A percentile compares a stretch with the other conserved stretches of the same genome.
phyloP scores from a whole-genome alignment of 2,113 vertebrate species.

The Otocyon megalotis region DNA sequence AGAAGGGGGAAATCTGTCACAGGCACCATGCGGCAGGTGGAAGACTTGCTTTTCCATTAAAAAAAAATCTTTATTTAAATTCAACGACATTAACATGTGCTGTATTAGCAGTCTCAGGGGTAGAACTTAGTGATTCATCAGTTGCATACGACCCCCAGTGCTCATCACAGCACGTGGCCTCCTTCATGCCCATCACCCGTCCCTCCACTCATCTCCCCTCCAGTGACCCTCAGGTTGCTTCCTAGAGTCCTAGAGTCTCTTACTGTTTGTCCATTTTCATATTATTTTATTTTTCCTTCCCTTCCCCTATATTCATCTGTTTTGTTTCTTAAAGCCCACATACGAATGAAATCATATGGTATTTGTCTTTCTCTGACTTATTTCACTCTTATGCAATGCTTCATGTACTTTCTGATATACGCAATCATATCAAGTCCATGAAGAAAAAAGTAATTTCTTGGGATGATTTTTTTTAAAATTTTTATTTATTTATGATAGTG shows the following conservation, averaged over 20 bases:
- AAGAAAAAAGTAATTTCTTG: not conserved
- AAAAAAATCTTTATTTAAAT: not conserved
- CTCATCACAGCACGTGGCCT: not conserved
- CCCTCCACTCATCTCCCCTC: not conserved
- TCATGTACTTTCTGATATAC: not conserved
- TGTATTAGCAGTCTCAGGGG: not conserved
- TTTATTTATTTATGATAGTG: too few relatives aligned
- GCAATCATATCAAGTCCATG: not conserved
- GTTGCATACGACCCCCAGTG: not conserved
- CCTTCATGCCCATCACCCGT: not conserved
- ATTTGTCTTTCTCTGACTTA: not conserved
- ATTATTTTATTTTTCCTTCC: not conserved
- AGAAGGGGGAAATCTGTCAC: fast-evolving
- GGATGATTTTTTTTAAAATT: too few relatives aligned
- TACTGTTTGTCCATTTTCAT: not conserved
- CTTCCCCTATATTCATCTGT: not conserved
- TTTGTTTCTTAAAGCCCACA: not conserved
- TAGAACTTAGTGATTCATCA: not conserved
- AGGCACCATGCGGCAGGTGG: not conserved
- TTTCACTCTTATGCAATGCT: not conserved
- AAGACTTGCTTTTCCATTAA: not conserved
- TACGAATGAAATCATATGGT: not conserved
- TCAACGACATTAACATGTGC: not conserved
- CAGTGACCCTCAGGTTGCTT: not conserved
- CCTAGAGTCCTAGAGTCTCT: not conserved